Conservation (phyloP, 2,797 vertebrate species). For the Scolopax rusticola region DNA sequence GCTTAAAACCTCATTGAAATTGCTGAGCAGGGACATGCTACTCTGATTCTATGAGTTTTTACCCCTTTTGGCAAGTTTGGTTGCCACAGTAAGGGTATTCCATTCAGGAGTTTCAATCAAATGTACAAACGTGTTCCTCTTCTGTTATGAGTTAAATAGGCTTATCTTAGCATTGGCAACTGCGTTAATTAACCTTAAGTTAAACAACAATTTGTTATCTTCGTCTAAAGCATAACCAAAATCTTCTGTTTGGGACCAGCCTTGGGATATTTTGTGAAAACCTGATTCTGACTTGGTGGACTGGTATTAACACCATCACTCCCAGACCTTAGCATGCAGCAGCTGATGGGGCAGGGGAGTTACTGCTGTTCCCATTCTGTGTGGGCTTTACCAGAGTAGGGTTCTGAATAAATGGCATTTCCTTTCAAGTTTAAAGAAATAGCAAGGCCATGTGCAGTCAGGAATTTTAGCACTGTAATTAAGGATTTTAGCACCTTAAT, state of each 20-base stretch:
- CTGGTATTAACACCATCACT: not conserved
- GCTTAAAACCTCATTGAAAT: not conserved
- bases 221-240: not conserved
- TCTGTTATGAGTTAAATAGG: not conserved
- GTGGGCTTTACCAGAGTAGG: not conserved
- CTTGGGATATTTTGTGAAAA: not conserved
- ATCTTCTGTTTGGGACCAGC: not conserved
- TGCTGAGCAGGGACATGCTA: not conserved
- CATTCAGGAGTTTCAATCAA: not conserved
- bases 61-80: not conserved
- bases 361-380: not conserved
- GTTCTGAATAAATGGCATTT: not conserved
- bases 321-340: not conserved
- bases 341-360: not conserved
- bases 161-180: not conserved
- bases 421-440: not conserved
- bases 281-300: not conserved
- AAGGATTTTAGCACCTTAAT: not conserved
- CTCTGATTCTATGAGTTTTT: not conserved
- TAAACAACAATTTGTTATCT: not conserved
- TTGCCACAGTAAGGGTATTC: rapidly evolving
- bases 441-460: not conserved
- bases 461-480: not conserved
- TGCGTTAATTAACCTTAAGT: not conserved
- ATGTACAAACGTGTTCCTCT: not conserved